These are phyloP conservation scores for Pteruthius melanotis DNA, from an alignment of 2,113 vertebrate species.

Conservation along the genomic window DNA sequence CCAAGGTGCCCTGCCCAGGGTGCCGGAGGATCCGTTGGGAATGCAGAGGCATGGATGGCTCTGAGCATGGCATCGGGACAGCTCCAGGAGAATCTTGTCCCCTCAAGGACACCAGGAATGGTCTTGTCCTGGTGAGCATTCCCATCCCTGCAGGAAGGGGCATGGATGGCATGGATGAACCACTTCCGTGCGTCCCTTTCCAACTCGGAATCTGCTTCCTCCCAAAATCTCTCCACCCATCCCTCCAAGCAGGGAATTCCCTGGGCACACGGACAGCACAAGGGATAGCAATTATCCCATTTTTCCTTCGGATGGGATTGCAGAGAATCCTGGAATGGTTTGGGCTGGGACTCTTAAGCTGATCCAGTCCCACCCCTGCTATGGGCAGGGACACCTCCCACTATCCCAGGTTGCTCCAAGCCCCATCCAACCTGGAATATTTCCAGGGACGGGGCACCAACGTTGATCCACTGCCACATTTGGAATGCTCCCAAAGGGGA, in stretches of 20 bases:
- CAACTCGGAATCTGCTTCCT: background rate
- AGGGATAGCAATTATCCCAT: fast-evolving
- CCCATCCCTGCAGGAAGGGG: background rate
- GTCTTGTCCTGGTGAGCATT: fast-evolving
- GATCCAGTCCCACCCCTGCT: background rate
- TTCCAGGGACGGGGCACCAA: background rate
- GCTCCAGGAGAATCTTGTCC: background rate
- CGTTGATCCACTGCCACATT: background rate
- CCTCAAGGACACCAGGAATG: too few relatives aligned
- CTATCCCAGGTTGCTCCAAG: background rate
- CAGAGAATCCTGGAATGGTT: background rate
- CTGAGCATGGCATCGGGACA: fast-evolving
- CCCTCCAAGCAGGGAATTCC: fast-evolving
- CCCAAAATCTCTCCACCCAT: background rate
- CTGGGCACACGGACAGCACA: fast-evolving
- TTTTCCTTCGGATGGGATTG: background rate
- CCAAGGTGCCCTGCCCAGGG: background rate
- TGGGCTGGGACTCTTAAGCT: background rate
- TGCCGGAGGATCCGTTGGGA: fast-evolving
- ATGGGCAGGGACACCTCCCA: background rate
- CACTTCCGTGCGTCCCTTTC: fast-evolving
- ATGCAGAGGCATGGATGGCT: fast-evolving
- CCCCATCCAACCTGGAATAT: background rate
- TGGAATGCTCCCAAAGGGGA: background rate
- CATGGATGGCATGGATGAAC: background rate